A percentile compares a stretch with the other conserved stretches of the same genome.
Conservation (phyloP, 2,113 vertebrate genomes). For the Atrichornis clamosus region DNA sequence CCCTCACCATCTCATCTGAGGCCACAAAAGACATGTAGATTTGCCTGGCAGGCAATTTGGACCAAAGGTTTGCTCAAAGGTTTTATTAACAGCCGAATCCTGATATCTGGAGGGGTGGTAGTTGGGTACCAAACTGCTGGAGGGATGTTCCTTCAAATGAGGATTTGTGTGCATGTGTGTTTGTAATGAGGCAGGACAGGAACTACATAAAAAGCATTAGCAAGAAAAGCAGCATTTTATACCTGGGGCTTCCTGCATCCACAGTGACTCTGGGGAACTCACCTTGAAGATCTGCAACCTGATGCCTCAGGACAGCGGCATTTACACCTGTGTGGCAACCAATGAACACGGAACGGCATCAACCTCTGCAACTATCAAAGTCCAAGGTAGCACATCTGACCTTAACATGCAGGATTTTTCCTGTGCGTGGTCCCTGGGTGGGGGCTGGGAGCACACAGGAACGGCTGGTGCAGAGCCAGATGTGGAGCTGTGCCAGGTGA, state of each 20-base stretch:
- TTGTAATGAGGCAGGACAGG: neutral
- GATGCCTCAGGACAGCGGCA: conserved; percentile 97
- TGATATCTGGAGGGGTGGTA: neutral
- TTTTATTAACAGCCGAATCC: neutral
- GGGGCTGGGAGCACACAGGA: neutral
- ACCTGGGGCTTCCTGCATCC: neutral
- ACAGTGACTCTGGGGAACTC: conserved; percentile 92
- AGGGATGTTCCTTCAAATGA: neutral
- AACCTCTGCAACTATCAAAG: conserved; percentile 94
- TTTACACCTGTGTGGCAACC: conserved; percentile 93
- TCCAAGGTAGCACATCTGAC: conserved; percentile 82
- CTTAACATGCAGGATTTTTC: neutral
- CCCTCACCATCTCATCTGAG: neutral
- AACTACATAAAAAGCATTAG: neutral
- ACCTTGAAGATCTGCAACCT: conserved; percentile 94
- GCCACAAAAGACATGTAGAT: neutral
- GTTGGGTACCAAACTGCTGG: neutral
- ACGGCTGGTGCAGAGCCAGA: neutral
- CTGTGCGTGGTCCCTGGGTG: neutral
- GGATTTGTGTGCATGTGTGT: neutral
- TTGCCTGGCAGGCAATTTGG: neutral
- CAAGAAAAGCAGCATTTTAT: neutral
- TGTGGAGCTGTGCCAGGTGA: neutral
- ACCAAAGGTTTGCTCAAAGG: neutral
- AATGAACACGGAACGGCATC: conserved; percentile 89